Conservation (phyloP, 2,797 vertebrate species). For the Microtus californicus region DNA sequence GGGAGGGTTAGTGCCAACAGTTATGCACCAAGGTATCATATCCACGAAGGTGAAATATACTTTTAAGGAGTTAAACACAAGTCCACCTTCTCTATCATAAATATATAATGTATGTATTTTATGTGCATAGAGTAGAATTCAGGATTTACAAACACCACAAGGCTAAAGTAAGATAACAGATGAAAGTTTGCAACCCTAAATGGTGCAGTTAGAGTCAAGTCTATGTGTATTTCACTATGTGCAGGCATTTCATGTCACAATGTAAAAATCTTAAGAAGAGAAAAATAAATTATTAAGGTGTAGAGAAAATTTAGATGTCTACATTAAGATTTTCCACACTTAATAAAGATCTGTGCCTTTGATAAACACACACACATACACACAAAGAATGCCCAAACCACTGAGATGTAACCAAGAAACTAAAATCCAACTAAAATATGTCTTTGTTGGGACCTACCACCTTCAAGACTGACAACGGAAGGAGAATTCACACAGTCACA, state of each 20-base stretch:
- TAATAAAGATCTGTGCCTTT: slow-evolving; percentile 79
- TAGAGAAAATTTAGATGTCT: slow-evolving; percentile 71
- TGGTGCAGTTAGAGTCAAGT: slow-evolving; percentile 75
- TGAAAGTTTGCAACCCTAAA: slow-evolving; percentile 76
- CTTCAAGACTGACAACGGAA: slow-evolving; percentile 72
- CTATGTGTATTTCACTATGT: slow-evolving; percentile 74
- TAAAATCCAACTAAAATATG: slow-evolving; percentile 72
- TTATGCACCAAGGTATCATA: slow-evolving; percentile 82
- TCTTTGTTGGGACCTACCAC: slow-evolving; percentile 80
- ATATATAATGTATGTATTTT: slow-evolving; percentile 82
- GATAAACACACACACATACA: slow-evolving; percentile 81
- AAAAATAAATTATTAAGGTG: slow-evolving; percentile 74
- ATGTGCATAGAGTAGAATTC: slow-evolving; percentile 79
- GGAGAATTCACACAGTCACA: slow-evolving; percentile 81
- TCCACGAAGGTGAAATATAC: slow-evolving; percentile 77
- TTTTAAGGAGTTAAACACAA: slow-evolving; percentile 76
- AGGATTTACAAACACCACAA: slow-evolving; percentile 62
- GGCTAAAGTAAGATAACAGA: slow-evolving; percentile 80
- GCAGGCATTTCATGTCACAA: slow-evolving; percentile 78
- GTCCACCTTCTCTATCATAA: slow-evolving; percentile 68
- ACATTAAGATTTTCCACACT: slow-evolving; percentile 78
- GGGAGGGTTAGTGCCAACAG: slow-evolving; percentile 84
- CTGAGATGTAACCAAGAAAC: slow-evolving; percentile 66
- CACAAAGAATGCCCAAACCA: slow-evolving; percentile 81
- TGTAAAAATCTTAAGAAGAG: slow-evolving; percentile 71